Evolutionary conservation across 2,888 invertebrate genomes (phyloP), one percentile per base, ranked within the genome.

Genomic region (Scaptomyza caliginosa): DNA sequence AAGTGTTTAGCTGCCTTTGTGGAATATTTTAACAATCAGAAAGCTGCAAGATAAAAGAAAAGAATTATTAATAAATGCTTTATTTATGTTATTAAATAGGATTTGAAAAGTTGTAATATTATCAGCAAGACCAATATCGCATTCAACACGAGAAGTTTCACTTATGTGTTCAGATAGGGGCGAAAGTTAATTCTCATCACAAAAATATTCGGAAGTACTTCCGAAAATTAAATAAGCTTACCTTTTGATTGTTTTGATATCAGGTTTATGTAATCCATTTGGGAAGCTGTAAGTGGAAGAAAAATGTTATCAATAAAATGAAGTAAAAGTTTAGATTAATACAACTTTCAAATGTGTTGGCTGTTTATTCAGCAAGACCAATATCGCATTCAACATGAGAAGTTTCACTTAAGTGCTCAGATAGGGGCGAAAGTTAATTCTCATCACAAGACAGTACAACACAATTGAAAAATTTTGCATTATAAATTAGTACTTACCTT

Each of bases 81-180:
- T 10, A 1, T 0, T 11, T 3, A 28, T 28, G 8, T 11, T 5
- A 24, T 8, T 7, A 24, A 24, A 6, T 5, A 24, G 7, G 6
- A 24, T 8, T 7, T 8, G 11, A 30, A 30, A 30, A 36, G 1
- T 4, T 10, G n/a, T 34, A 3, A 6, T 8, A 43, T 2, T 28
- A 2, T 55, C 90, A 89, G 89, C 79, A 89, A 89, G 89, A 89
- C 89, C 85, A 90, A 90, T 88, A 78, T 77, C 87, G 86, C 88
- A 85, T 73, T 90, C 88, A 89, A 85, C 89, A 86, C 67, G 67
- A 66, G 72, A 80, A 86, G 77, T 77, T 78, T 70, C 76, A 58
- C 72, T 77, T 77, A 13, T 0, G 30, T 52, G 73, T 78, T 89
- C 89, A 89, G 89, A 55, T 88, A 89, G 90, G 89, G 34, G 34